phyloP scores from a whole-genome alignment of 2,888 invertebrate species.

The Parelbella ahira region DNA sequence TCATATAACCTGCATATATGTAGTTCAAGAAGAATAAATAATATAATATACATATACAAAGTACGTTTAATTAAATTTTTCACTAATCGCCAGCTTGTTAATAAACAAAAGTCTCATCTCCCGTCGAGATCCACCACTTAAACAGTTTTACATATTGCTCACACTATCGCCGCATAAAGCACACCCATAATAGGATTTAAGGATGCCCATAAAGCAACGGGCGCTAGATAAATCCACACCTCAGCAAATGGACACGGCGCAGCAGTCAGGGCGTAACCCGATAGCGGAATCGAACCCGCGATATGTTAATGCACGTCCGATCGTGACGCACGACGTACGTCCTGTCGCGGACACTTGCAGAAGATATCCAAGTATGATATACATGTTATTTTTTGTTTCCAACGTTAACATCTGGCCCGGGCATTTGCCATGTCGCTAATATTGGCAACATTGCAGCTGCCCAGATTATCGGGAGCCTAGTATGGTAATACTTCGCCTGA shows the following conservation, averaged over 20 bases:
- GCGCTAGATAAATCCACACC: conserved; percentile 22
- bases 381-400: conserved; percentile 31
- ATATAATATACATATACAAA: no score
- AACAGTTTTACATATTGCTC: conserved; percentile 16
- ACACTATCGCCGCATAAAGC: conserved; percentile 13
- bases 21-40: no score
- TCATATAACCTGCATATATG: no score
- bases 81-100: no score
- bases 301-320: conserved; percentile 75
- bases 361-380: conserved; percentile 38
- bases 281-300: conserved; percentile 68
- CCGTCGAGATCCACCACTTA: conserved; percentile 20
- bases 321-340: conserved; percentile 76
- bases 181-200: conserved; percentile 17
- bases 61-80: no score
- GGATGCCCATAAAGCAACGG: conserved; percentile 13
- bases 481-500: conserved; percentile 19
- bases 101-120: no score
- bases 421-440: conserved; percentile 14
- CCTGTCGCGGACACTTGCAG: conserved; percentile 55
- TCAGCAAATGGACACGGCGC: conserved; percentile 19
- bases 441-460: conserved; percentile 18
- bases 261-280: conserved; percentile 28
- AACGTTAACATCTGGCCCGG: conserved; percentile 21
- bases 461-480: conserved; percentile 23